These are phyloP conservation scores for Agapostemon virescens DNA, from an alignment of 2,888 invertebrate genomes.

Conservation along the genomic window DNA sequence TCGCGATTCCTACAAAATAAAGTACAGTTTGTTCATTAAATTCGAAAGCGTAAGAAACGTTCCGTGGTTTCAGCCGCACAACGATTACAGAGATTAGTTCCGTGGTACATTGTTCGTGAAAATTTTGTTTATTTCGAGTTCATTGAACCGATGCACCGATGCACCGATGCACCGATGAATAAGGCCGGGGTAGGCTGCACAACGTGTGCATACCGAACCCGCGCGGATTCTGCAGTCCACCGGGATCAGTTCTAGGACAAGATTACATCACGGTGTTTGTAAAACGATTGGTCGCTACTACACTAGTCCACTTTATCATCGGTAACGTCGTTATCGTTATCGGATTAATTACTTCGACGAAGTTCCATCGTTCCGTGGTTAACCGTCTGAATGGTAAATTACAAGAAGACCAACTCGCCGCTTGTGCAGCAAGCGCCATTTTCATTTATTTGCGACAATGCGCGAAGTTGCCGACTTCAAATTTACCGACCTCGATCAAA, in stretches of 20 bases:
- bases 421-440: not conserved
- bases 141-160: not conserved
- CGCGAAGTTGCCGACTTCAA: not conserved
- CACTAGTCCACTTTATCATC: constrained; percentile 55
- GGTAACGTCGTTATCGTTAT: constrained; percentile 65
- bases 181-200: constrained; percentile 26
- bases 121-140: constrained; percentile 22
- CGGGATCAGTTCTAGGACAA: constrained; percentile 50
- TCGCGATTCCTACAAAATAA: not conserved
- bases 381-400: constrained; percentile 47
- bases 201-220: constrained; percentile 10
- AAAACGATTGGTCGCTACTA: constrained; percentile 59
- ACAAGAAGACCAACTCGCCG: constrained; percentile 37
- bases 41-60: not conserved
- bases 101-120: constrained; percentile 12
- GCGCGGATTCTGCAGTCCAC: constrained; percentile 21
- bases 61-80: not conserved
- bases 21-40: constrained; percentile 6
- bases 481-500: not conserved
- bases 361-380: constrained; percentile 43
- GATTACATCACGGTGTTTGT: constrained; percentile 61
- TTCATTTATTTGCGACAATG: constrained; percentile 35
- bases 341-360: constrained; percentile 54
- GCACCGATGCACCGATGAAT: constrained; percentile 24
- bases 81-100: constrained; percentile 21